phyloP scores from a whole-genome alignment of 2,113 vertebrate genomes.

The Urocolius indicus region DNA sequence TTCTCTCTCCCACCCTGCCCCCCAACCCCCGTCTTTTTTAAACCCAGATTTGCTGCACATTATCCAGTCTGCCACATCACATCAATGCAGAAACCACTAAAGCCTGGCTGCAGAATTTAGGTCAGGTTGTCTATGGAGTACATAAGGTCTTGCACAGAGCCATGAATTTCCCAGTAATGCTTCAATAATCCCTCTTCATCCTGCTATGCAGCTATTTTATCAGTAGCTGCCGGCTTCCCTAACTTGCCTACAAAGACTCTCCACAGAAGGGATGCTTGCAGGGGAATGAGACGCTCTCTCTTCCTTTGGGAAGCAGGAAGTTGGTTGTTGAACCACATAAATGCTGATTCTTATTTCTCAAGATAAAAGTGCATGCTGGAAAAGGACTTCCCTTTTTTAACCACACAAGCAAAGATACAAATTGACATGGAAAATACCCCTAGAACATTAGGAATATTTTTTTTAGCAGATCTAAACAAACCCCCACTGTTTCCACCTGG shows the following conservation, averaged over 20 bases:
- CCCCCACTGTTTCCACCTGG: not conserved
- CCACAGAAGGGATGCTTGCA: conserved; percentile 35
- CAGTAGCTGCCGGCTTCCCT: not conserved
- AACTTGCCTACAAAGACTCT: conserved; percentile 12
- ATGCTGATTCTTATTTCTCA: not conserved
- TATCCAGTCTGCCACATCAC: conserved; percentile 25
- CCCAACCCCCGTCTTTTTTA: not conserved
- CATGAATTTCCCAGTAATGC: conserved; percentile 50
- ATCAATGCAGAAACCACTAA: conserved; percentile 13
- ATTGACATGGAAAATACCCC: not conserved
- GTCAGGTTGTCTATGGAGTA: conserved; percentile 56
- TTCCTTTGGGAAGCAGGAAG: conserved; percentile 62
- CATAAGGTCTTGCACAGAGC: conserved; percentile 23
- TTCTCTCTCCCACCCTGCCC: not conserved
- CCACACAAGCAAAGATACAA: not conserved
- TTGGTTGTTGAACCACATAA: conserved; percentile 18
- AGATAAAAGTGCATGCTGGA: not conserved
- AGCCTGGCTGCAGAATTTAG: conserved; percentile 51
- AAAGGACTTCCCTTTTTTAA: not conserved
- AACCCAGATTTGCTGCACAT: not conserved
- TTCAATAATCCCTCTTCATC: conserved; percentile 59
- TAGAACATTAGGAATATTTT: not conserved
- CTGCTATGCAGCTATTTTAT: conserved; percentile 21
- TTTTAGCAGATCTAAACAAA: not conserved
- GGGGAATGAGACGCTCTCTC: not conserved